phyloP scores from a whole-genome alignment of 2,797 vertebrate species.

The Sebastes reedi region DNA sequence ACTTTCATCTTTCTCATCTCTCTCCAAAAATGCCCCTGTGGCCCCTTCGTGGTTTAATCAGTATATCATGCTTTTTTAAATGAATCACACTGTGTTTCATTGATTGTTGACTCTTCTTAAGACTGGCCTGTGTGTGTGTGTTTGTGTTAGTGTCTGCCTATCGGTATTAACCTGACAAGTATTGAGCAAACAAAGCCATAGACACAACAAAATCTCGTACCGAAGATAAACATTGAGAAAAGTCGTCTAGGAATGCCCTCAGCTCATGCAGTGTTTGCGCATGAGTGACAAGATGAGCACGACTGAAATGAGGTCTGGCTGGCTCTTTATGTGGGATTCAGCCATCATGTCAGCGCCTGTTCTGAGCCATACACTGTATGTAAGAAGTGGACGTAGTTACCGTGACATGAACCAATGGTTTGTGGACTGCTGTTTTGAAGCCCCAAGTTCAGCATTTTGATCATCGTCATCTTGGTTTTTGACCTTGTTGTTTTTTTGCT shows the following conservation, averaged over 20 bases:
- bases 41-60: constrained; percentile 26
- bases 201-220: constrained; percentile 69
- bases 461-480: too few species aligned
- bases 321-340: constrained; percentile 10
- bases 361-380: background rate
- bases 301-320: constrained; percentile 54
- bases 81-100: constrained; percentile 22
- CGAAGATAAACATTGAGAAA: constrained; percentile 45
- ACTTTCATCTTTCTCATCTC: constrained; percentile 29
- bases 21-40: constrained; percentile 20
- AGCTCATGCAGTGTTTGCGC: constrained; percentile 46
- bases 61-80: constrained; percentile 7
- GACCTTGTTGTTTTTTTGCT: too few species aligned
- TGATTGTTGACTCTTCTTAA: constrained; percentile 2
- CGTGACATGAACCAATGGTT: too few species aligned
- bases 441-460: too few species aligned
- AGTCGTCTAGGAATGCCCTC: constrained; percentile 58
- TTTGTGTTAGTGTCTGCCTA: background rate
- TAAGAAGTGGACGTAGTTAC: background rate
- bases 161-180: constrained; percentile 25
- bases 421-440: too few species aligned
- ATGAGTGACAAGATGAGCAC: constrained; percentile 44
- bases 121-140: background rate
- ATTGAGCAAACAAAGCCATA: constrained; percentile 33
- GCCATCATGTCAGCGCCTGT: background rate